Conservation (phyloP, 2,113 vertebrate species). For the Lamprotornis superbus region DNA sequence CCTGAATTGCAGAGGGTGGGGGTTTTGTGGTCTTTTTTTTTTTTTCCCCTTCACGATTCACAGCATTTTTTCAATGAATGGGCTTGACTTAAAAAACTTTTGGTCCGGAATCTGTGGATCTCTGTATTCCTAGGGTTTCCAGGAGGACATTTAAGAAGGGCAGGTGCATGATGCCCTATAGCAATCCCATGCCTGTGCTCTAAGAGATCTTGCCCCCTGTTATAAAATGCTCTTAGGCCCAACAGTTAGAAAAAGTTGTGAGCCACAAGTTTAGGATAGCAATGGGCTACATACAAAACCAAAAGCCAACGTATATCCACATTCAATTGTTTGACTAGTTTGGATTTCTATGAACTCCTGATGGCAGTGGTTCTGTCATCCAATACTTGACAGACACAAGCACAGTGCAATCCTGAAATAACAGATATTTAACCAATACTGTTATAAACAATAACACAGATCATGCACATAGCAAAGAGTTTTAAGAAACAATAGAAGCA, state of each 20-base stretch:
- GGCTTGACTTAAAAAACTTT: neutral
- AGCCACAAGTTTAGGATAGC: neutral
- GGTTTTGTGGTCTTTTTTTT: neutral
- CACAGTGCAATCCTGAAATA: neutral
- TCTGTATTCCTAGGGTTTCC: neutral
- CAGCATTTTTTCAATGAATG: neutral
- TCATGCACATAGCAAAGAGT: rapidly evolving
- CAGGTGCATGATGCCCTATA: neutral
- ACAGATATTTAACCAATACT: neutral
- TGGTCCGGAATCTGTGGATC: neutral
- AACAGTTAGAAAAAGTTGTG: neutral
- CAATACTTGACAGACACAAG: neutral
- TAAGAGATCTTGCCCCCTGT: neutral
- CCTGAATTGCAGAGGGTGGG: neutral
- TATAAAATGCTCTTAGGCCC: neutral
- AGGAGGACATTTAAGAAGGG: neutral
- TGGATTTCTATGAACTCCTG: neutral
- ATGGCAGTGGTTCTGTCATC: neutral
- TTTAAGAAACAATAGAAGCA: neutral
- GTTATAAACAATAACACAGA: neutral
- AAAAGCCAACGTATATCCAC: neutral
- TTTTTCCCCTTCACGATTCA: neutral
- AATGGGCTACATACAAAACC: neutral
- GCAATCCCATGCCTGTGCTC: neutral
- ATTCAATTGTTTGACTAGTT: neutral